Evolutionary conservation across 2,113 vertebrate genomes (phyloP), one percentile per base, ranked within the genome.

Genomic region (Litocranius walleri): DNA sequence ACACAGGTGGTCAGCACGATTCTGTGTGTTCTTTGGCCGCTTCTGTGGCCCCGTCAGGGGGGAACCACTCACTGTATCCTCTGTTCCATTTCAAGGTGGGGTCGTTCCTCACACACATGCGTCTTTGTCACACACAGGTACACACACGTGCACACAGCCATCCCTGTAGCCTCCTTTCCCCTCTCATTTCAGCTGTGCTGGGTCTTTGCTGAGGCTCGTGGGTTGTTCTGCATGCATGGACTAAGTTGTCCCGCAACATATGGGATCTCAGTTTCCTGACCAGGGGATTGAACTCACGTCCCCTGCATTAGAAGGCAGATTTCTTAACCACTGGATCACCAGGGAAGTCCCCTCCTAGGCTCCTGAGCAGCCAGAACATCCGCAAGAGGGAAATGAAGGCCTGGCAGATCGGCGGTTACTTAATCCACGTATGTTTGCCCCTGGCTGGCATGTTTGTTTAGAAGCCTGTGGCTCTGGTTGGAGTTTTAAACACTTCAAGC

Each of bases 1-100:
- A 71, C 67, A 6, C 5, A 3, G 2, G 91, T 8, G 0, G 6
- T 9, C 1, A 1, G 56, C 15, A 0, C 0, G 0, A 16, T 8
- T 61, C 59, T 61, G 5, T 0, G 0, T 0, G 0, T 45, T 29
- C 6, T 8, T 6, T 3, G 6, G 43, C 30, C 11, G 4, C 83
- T 27, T 48, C 36, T 40, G n/a, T 7, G 40, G 52, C 21, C 13
- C 6, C 21, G 1, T 36, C 59, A 0, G 3, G 40, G 40, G 1
- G 43, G 64, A 57, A 12, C 48, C 6, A 0, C 19, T 6, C 19
- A 0, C 33, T 0, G 19, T 7, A 6, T n/a, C 87, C 43, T 85
- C 59, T 25, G 62, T 27, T 8, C 13, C 54, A 7, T 19, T 17
- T n/a, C 67, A 5, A 3, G 85, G 3, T 9, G 16, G 6, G 6